Base-by-base conservation (phyloP, 2,888 invertebrate genomes). In the Drosophila trichaetosa region DNA sequence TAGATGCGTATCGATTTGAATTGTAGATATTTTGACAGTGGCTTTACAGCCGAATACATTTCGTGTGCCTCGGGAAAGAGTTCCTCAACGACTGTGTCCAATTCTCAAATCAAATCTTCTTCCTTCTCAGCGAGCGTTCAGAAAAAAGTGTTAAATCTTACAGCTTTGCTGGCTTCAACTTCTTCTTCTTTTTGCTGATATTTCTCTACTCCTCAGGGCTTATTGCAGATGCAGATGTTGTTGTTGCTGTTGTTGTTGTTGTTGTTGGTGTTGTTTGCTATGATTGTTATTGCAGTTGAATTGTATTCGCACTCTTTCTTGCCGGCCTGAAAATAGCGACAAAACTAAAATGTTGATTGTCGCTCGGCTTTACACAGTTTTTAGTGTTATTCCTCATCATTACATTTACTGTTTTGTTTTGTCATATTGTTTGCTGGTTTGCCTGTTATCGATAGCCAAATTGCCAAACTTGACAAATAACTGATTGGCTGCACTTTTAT, bases 1-100 rank as follows among this genome's bases (percentile, higher is more conserved):
- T 97, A 96, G 34, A 95, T 96, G 83, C 95, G 95, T 59, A 96
- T 95, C 73, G 94, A 94, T 76, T 95, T 95, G 57, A 94, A 93
- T 92, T 96, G 96, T 10, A 96, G 92, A 63, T 93, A 93, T 70
- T 92, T 93, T 24, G 92, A 91, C 77, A 96, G 94, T 51, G 95
- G 94, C 91, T 95, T 95, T 80, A 96, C 94, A 57, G 95, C 95
- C 91, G 95, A 94, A 87, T 96, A 95, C 83, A 96, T 94, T 89
- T 96, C 82, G 42, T 69, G 72, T 51, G 84, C 89, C 77, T 89
- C 84, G 56, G 87, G 89, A 61, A 89, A 87, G 52, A 87, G 79
- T 40, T 75, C 70, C 76, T 62, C 64, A 60, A 77, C 71, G 51
- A 76, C 74, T 71, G 61, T 70, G 74, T 87, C 77, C 86, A 89